phyloP scores from a whole-genome alignment of 2,113 vertebrate genomes.

The Ctenodactylus gundi region DNA sequence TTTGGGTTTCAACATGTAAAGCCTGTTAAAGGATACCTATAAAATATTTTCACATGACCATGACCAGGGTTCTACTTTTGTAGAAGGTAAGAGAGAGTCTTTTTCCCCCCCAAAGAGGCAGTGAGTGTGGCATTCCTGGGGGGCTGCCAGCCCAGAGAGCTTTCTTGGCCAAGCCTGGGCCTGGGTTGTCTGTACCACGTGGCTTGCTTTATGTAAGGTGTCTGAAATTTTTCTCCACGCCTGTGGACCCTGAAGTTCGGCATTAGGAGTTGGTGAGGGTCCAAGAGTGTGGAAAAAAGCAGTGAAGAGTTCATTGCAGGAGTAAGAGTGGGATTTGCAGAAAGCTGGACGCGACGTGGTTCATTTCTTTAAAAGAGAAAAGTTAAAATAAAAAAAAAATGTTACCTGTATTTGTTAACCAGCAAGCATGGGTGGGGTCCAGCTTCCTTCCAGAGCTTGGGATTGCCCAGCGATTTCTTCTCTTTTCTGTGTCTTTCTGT shows the following conservation, averaged over 20 bases:
- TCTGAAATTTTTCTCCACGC: background rate
- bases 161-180: background rate
- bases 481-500: background rate
- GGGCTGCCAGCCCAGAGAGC: slow-evolving; percentile 1
- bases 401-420: background rate
- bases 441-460: background rate
- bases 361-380: background rate
- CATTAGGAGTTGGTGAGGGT: background rate
- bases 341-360: background rate
- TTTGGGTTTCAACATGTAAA: slow-evolving; percentile 86
- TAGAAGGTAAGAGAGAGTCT: slow-evolving; percentile 72
- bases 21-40: slow-evolving; percentile 86
- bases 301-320: background rate
- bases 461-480: background rate
- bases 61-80: slow-evolving; percentile 78
- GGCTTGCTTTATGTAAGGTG: background rate
- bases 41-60: slow-evolving; percentile 85
- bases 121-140: background rate
- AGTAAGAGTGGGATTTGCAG: background rate
- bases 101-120: slow-evolving; percentile 13
- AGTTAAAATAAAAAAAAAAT: background rate
- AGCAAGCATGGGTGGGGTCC: background rate
- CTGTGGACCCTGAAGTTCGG: background rate
- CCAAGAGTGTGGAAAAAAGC: background rate
- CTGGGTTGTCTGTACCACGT: background rate